These are phyloP conservation scores for Tauraco erythrolophus DNA, from an alignment of 2,113 vertebrate genomes.

Conservation along the genomic window DNA sequence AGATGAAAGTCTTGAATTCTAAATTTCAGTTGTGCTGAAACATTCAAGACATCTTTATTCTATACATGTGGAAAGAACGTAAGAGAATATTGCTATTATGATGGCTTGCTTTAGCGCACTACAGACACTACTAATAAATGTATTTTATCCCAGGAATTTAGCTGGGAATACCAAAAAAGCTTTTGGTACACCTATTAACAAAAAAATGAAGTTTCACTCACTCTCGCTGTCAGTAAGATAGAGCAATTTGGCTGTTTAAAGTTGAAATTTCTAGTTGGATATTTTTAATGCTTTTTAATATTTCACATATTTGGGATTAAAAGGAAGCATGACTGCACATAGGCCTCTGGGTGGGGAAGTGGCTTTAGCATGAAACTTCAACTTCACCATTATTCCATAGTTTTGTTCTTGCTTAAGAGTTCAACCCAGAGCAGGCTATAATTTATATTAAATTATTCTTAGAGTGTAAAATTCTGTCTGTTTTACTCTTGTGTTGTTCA, in stretches of 20 bases:
- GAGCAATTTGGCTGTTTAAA: neutral
- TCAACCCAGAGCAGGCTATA: neutral
- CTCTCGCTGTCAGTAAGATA: neutral
- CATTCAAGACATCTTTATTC: neutral
- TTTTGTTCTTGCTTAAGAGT: neutral
- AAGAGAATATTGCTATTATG: neutral
- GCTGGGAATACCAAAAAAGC: neutral
- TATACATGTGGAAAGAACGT: neutral
- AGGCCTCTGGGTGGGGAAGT: neutral
- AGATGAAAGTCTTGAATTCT: slow-evolving; percentile 13
- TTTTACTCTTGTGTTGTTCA: neutral
- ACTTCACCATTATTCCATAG: neutral
- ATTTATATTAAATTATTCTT: neutral
- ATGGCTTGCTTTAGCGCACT: neutral
- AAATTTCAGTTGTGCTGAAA: slow-evolving; percentile 35
- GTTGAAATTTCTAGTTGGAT: neutral
- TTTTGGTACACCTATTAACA: neutral
- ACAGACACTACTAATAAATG: neutral
- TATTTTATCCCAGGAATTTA: neutral
- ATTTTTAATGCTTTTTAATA: neutral
- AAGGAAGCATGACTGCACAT: neutral
- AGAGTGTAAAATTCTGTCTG: neutral
- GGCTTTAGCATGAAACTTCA: neutral
- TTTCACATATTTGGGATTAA: neutral
- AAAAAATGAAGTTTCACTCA: neutral